Conservation (phyloP, 23 tunicate species). For the Ciona savignyi region DNA sequence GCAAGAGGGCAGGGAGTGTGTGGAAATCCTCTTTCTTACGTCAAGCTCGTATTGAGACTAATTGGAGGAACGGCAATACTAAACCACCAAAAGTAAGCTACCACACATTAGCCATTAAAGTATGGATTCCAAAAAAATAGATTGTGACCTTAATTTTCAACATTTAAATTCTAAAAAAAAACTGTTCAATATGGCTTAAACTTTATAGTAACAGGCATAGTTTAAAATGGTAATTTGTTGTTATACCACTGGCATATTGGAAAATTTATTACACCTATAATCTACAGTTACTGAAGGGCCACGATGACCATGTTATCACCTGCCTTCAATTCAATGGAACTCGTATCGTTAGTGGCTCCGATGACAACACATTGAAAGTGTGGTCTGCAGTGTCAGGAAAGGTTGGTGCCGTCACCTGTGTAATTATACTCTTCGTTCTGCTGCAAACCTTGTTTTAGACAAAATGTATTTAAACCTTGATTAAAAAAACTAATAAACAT, state of each 20-base stretch:
- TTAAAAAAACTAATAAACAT: too few species aligned
- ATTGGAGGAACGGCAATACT: slow-evolving; percentile 65
- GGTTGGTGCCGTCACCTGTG: slow-evolving; percentile 6
- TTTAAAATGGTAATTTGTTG: too few species aligned
- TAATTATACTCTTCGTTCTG: slow-evolving; percentile 5
- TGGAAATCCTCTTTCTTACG: slow-evolving; percentile 90
- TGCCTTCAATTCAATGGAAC: slow-evolving; percentile 94
- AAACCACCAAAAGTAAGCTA: slow-evolving; percentile 46
- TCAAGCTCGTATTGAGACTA: slow-evolving; percentile 72
- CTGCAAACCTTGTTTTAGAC: too few species aligned
- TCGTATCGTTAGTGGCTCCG: slow-evolving; percentile 93
- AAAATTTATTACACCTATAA: too few species aligned
- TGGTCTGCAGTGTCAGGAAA: slow-evolving; percentile 93
- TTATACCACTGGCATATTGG: too few species aligned
- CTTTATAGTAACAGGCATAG: too few species aligned
- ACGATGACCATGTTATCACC: slow-evolving; percentile 98
- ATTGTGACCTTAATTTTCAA: too few species aligned
- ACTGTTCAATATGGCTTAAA: too few species aligned
- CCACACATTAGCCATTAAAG: too few species aligned
- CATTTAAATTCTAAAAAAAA: too few species aligned
- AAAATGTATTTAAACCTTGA: too few species aligned
- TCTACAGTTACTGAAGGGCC: slow-evolving; percentile 86
- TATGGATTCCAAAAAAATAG: too few species aligned
- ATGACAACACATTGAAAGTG: slow-evolving; percentile 96
- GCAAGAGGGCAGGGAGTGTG: slow-evolving; percentile 20